A percentile compares a stretch with the other conserved stretches of the same genome.
phyloP scores from a whole-genome alignment of 2,113 vertebrate species.

The Proteles cristata region DNA sequence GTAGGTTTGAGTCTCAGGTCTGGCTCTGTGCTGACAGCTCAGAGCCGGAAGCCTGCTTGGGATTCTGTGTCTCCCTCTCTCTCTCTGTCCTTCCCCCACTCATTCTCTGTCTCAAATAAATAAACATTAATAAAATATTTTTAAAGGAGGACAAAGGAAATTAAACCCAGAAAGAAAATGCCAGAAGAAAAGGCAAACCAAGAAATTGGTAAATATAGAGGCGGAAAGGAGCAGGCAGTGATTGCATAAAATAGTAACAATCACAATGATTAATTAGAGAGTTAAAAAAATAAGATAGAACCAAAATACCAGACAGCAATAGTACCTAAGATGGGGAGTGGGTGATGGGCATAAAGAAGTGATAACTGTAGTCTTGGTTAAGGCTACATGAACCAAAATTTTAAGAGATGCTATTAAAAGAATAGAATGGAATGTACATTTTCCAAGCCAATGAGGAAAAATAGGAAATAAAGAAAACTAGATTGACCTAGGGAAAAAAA shows the following conservation, averaged over 20 bases:
- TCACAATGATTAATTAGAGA: not conserved
- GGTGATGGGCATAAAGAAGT: not conserved
- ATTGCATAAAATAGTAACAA: not conserved
- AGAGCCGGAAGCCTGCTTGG: too few species aligned
- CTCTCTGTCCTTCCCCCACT: too few species aligned
- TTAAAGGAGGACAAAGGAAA: not conserved
- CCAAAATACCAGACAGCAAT: not conserved
- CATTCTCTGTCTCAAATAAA: too few species aligned
- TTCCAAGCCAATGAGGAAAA: not conserved
- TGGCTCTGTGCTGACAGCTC: too few species aligned
- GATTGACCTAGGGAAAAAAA: not conserved
- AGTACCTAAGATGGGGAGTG: not conserved
- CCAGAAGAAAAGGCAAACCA: conserved; percentile 23
- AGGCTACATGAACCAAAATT: not conserved
- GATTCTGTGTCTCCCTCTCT: too few species aligned
- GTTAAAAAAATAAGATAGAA: not conserved
- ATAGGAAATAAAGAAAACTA: not conserved
- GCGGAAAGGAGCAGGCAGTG: not conserved
- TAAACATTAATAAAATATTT: too few species aligned
- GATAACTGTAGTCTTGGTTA: not conserved
- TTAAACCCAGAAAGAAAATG: conserved; percentile 3
- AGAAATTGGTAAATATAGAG: not conserved
- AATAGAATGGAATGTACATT: not conserved
- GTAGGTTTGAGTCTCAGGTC: too few species aligned
- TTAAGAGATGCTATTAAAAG: not conserved